Percentiles rank a stretch among this genome's conserved stretches.
These are phyloP conservation scores for Cantharis nigra DNA, from an alignment of 2,888 invertebrate species.

Conservation along the genomic window DNA sequence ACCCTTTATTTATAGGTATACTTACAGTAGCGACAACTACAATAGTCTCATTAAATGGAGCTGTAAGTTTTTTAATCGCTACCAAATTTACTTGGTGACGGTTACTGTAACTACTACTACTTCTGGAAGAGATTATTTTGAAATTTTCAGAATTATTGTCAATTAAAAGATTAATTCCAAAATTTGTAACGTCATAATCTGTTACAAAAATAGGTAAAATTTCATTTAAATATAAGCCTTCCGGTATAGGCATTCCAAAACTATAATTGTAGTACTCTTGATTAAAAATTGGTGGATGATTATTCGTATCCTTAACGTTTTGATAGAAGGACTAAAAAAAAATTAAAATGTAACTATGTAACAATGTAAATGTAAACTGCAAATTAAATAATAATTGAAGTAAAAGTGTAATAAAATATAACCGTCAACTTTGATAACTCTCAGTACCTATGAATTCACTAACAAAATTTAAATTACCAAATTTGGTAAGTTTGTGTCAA, in stretches of 20 bases:
- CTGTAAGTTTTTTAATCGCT: neutral
- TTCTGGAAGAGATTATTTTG: neutral
- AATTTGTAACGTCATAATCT: constrained; percentile 15
- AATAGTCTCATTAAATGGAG: constrained; percentile 11
- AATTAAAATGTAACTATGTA: neutral
- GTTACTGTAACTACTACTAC: neutral
- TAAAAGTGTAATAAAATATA: too few relatives aligned
- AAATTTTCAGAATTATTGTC: constrained; percentile 6
- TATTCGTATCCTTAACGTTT: constrained; percentile 10
- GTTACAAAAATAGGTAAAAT: neutral
- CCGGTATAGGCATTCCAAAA: constrained; percentile 8
- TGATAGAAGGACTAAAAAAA: constrained; percentile 11
- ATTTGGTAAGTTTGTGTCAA: too few relatives aligned
- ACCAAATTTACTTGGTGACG: neutral
- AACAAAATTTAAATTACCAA: too few relatives aligned
- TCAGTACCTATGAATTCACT: too few relatives aligned
- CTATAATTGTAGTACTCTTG: constrained; percentile 6
- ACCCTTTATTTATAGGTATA: neutral
- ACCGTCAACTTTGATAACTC: too few relatives aligned
- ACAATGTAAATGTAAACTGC: too few relatives aligned
- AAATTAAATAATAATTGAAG: too few relatives aligned
- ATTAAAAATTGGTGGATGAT: constrained; percentile 9
- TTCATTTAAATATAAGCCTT: constrained; percentile 8
- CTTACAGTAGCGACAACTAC: constrained; percentile 9
- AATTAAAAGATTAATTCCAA: neutral